A percentile compares a stretch with the other conserved stretches of the same genome.
Evolutionary conservation across 23 tunicate species (phyloP).

Genomic region (Ascidia mentula): DNA sequence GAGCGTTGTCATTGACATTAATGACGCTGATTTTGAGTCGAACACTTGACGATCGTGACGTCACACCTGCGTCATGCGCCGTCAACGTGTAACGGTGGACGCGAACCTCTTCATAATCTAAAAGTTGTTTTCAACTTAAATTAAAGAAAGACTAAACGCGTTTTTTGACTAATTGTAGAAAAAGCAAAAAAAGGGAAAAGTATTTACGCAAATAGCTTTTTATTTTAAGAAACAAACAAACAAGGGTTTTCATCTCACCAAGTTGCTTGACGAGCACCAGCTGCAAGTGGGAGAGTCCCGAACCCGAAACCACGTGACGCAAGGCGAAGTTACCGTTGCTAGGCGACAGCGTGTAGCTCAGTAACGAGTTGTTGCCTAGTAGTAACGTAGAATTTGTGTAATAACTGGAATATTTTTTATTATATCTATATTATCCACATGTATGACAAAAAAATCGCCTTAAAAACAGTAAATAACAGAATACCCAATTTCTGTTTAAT

Average conservation of each 20-base stretch:
- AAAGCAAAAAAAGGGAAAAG: not conserved
- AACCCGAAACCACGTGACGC: constrained; percentile 22
- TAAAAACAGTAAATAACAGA: no score
- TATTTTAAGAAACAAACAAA: not conserved
- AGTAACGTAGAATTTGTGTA: no score
- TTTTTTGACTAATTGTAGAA: not conserved
- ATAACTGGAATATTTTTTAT: no score
- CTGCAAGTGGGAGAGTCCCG: constrained; percentile 36
- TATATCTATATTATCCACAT: no score
- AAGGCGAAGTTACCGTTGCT: constrained; percentile 33
- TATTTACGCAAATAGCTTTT: not conserved
- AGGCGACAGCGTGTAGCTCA: constrained; percentile 33
- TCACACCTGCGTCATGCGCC: constrained; percentile 50
- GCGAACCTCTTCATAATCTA: constrained; percentile 58
- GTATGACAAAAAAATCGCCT: no score
- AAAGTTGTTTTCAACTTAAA: not conserved
- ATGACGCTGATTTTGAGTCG: constrained; percentile 30
- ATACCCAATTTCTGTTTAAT: no score
- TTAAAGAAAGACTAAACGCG: not conserved
- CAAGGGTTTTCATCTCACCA: constrained; percentile 22
- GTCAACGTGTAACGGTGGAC: constrained; percentile 21
- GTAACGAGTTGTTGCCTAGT: constrained; percentile 61
- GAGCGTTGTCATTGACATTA: constrained; percentile 64
- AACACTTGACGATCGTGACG: constrained; percentile 26
- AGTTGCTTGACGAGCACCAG: constrained; percentile 36